Evolutionary conservation across 2,113 vertebrate genomes (phyloP).

Genomic region (Megalops atlanticus): DNA sequence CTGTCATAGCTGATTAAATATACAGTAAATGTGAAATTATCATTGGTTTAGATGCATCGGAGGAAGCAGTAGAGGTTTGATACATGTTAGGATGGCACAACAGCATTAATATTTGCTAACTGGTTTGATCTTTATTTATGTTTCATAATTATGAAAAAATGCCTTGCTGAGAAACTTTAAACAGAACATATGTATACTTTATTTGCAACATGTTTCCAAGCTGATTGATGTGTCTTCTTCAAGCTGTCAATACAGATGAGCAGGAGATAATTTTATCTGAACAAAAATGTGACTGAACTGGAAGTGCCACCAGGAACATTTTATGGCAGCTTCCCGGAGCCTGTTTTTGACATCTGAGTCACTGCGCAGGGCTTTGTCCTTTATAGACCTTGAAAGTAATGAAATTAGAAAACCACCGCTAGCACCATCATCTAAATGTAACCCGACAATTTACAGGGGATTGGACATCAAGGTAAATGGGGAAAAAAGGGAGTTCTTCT

Average conservation of each 20-base stretch:
- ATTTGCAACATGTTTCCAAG: too few species aligned
- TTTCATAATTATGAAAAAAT: too few species aligned
- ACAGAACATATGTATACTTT: too few species aligned
- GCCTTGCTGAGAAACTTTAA: too few species aligned
- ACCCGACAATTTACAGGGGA: conserved; percentile 27
- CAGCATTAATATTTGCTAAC: too few species aligned
- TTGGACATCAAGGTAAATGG: conserved; percentile 35
- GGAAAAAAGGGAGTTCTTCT: not conserved
- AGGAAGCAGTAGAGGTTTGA: too few species aligned
- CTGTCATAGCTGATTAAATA: too few species aligned
- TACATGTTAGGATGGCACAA: too few species aligned
- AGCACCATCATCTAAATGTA: conserved; percentile 7
- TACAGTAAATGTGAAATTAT: too few species aligned
- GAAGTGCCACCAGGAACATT: conserved; percentile 29
- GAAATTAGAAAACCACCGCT: conserved; percentile 28
- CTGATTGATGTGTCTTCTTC: not conserved
- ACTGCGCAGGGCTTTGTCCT: conserved; percentile 48
- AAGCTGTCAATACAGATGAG: not conserved
- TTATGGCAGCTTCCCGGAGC: conserved; percentile 37
- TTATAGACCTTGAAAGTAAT: conserved; percentile 53
- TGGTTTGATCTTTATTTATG: too few species aligned
- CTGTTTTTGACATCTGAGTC: conserved; percentile 43
- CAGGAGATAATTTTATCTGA: conserved; percentile 40
- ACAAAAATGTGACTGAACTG: conserved; percentile 46
- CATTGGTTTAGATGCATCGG: too few species aligned